These are phyloP conservation scores for Tetramorium simillimum DNA, from an alignment of 1,140 invertebrate species.

Conservation along the genomic window DNA sequence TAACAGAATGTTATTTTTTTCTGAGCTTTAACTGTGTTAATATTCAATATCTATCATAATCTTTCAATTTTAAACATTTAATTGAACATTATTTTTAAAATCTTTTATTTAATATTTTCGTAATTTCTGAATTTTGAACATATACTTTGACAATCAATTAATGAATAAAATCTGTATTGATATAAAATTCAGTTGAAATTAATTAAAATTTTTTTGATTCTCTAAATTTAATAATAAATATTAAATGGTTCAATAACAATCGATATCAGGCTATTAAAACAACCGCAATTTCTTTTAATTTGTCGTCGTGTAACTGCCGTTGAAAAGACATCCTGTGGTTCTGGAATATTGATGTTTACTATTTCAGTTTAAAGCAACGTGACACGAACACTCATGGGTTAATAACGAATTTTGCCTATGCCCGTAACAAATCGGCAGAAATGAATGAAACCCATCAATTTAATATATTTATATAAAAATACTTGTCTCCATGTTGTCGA, in stretches of 20 bases:
- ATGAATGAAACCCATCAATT: conserved; percentile 8
- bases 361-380: conserved; percentile 32
- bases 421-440: conserved; percentile 15
- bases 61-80: no score
- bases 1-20: neutral
- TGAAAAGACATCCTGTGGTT: conserved; percentile 21
- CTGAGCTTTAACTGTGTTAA: no score
- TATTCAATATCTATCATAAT: no score
- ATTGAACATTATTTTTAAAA: no score
- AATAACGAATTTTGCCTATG: conserved; percentile 22
- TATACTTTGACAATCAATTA: neutral
- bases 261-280: neutral
- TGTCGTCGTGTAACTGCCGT: neutral
- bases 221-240: neutral
- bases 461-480: conserved; percentile 36
- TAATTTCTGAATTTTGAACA: no score
- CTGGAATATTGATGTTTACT: conserved; percentile 24
- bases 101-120: no score
- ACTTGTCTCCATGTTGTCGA: neutral
- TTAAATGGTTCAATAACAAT: neutral
- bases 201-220: neutral
- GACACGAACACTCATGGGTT: conserved; percentile 37
- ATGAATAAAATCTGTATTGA: neutral
- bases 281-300: conserved; percentile 16
- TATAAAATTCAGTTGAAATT: neutral